Base-by-base conservation (phyloP, 2,888 invertebrate genomes). In the Tachina lurida region DNA sequence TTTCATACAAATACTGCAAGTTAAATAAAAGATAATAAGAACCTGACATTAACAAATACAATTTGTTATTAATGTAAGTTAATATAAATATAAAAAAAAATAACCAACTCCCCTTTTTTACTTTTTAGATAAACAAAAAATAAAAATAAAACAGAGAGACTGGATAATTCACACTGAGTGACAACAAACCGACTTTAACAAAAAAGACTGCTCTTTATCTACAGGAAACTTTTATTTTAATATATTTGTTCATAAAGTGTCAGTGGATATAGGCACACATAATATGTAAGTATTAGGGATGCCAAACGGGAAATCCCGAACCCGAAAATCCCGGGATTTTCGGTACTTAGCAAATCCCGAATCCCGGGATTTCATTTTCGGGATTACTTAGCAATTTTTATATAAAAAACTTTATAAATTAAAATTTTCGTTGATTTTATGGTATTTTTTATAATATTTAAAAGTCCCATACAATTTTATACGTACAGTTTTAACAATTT, bases 171-270 rank as follows among this genome's bases (percentile, higher is more conserved):
- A 31, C 3, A 60, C 49, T 19, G 49, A 52, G 39, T 74, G 74
- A 62, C 62, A 62, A 74, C 60, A 49, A 67, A 58, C 13, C 17
- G 56, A 67, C 10, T 41, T 63, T 54, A 15, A 31, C 47, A 60
- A 60, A 67, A 19, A 75, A 54, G 45, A 41, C 15, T 31, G 39
- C 9, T 41, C 41, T 60, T 62, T 74, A 49, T 62, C 74, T 58
- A 71, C 79, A 79, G 70, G 49, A 84, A 84, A 79, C 47, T 58
- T 80, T 65, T 41, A 56, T 49, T 31, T 65, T 67, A 49, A 63
- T 62, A 62, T 52, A 43, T 75, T 52, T 78, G 8, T 45, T 45
- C 45, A 60, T 10, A 70, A 54, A 43, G 47, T 67, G 47, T 73
- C 22, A 73, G 45, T 58, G 39, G 58, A 58, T 10, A 62, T 56